Evolutionary conservation across 2,113 vertebrate species (phyloP).

Genomic region (Etheostoma spectabile): DNA sequence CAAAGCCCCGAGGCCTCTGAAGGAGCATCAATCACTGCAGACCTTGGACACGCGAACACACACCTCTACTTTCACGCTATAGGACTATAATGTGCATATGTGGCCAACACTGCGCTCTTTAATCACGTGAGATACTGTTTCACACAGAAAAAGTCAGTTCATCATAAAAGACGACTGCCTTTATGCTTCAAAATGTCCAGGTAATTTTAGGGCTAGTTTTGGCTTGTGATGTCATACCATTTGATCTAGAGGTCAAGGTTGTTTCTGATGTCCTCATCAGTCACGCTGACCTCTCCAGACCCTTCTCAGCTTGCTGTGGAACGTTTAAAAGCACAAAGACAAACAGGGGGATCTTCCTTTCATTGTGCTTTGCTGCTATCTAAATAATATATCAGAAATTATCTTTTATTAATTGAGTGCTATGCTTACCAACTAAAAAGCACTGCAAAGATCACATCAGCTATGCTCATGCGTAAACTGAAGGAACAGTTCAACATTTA

Average conservation of each 20-base stretch:
- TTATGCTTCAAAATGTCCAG: neutral
- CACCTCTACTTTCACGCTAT: constrained; percentile 31
- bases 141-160: neutral
- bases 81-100: constrained; percentile 40
- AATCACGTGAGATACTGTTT: neutral
- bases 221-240: neutral
- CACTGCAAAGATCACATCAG: neutral
- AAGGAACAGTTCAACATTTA: neutral
- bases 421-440: neutral
- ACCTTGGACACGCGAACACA: constrained; percentile 61
- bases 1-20: constrained; percentile 70
- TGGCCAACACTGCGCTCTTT: constrained; percentile 10
- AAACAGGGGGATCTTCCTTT: neutral
- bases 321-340: constrained; percentile 21
- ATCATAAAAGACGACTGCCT: neutral
- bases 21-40: constrained; percentile 78
- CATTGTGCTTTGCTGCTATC: neutral
- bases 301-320: neutral
- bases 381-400: neutral
- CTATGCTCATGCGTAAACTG: neutral
- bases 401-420: neutral
- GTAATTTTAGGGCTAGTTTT: neutral
- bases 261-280: constrained; percentile 44
- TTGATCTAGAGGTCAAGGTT: constrained; percentile 50
- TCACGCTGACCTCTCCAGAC: constrained; percentile 26